Conservation (phyloP, 2,797 vertebrate genomes). For the Enteromius thamalakanensis region DNA sequence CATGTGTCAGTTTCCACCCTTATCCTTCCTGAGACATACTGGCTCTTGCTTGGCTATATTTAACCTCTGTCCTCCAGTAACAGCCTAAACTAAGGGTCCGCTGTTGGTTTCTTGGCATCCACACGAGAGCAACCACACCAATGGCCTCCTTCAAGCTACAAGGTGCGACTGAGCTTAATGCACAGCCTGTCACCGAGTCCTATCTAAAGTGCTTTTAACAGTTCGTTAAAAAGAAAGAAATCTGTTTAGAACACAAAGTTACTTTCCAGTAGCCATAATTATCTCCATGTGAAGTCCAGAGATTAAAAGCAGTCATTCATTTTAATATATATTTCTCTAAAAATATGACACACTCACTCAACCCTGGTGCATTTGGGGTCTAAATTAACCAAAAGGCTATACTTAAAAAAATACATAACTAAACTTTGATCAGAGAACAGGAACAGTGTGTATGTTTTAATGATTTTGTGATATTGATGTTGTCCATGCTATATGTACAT, state of each 20-base stretch:
- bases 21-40: slow-evolving; percentile 38
- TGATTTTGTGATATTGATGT: neutral
- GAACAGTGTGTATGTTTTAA: neutral
- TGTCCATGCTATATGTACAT: neutral
- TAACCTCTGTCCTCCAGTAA: slow-evolving; percentile 35
- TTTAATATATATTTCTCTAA: neutral
- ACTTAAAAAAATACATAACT: neutral
- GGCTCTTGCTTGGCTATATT: slow-evolving; percentile 49
- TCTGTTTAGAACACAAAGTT: neutral
- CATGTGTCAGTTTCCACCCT: slow-evolving; percentile 28
- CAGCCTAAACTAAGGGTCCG: slow-evolving; percentile 1
- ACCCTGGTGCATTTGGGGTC: neutral
- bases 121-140: slow-evolving; percentile 13
- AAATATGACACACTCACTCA: neutral
- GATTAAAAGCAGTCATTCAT: neutral
- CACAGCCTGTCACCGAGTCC: slow-evolving; percentile 26
- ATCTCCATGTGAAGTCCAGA: neutral
- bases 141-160: slow-evolving; percentile 32
- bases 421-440: neutral
- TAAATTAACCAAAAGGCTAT: neutral
- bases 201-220: slow-evolving; percentile 36
- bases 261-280: neutral
- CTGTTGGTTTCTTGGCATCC: slow-evolving; percentile 35
- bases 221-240: slow-evolving; percentile 30
- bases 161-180: slow-evolving; percentile 47